phyloP scores from a whole-genome alignment of 2,888 invertebrate species.

The Eremobia ochroleuca region DNA sequence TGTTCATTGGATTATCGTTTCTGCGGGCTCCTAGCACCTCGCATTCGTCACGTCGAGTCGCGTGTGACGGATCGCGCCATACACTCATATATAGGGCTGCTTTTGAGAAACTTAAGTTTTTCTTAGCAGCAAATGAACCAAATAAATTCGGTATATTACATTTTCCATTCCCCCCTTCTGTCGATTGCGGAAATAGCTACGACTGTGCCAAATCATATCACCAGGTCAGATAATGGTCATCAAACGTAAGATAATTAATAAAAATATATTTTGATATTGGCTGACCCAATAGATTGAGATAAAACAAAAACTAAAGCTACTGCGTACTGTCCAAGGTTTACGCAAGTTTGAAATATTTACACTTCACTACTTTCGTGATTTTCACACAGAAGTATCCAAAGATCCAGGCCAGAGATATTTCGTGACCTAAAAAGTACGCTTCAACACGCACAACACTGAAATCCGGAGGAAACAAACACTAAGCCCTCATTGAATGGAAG shows the following conservation, averaged over 20 bases:
- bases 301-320: background rate
- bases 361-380: conserved; percentile 5
- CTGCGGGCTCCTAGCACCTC: conserved; percentile 54
- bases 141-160: background rate
- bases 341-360: conserved; percentile 1
- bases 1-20: conserved; percentile 67
- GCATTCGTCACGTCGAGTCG: conserved; percentile 71
- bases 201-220: conserved; percentile 2
- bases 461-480: conserved; percentile 35
- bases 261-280: background rate
- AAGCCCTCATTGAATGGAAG: conserved; percentile 44
- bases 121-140: background rate
- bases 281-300: conserved; percentile 6
- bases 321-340: background rate
- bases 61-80: conserved; percentile 68
- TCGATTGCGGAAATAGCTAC: conserved; percentile 18
- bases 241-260: conserved; percentile 2
- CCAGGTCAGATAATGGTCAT: conserved; percentile 5
- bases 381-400: background rate
- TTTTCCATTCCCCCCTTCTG: background rate
- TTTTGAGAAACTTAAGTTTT: conserved; percentile 6
- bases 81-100: conserved; percentile 58
- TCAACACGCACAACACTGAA: conserved; percentile 31
- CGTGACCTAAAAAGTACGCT: conserved; percentile 24
- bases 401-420: background rate